Evolutionary conservation across 2,113 vertebrate genomes (phyloP).

Genomic region (Nymphicus hollandicus): DNA sequence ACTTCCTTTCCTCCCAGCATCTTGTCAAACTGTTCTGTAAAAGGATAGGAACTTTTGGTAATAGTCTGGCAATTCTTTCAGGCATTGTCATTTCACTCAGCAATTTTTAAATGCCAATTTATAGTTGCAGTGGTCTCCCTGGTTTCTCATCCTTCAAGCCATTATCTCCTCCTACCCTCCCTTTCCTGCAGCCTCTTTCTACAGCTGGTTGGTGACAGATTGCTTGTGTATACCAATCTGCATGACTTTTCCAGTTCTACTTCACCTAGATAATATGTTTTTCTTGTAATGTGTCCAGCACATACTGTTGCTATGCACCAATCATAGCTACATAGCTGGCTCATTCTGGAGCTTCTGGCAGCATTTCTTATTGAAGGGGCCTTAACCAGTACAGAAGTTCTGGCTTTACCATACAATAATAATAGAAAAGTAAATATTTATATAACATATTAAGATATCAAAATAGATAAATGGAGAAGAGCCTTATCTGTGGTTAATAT

Average conservation of each 20-base stretch:
- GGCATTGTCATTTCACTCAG: not conserved
- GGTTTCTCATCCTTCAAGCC: not conserved
- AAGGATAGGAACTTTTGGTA: not conserved
- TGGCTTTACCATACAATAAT: not conserved
- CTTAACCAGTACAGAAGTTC: not conserved
- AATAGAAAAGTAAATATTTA: not conserved
- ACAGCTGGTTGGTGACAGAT: not conserved
- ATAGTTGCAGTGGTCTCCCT: not conserved
- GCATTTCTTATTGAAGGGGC: not conserved
- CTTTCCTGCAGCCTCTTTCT: not conserved
- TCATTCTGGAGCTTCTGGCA: not conserved
- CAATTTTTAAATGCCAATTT: not conserved
- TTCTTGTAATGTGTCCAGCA: not conserved
- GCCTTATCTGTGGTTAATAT: not conserved
- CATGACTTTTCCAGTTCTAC: not conserved
- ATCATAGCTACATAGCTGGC: no score
- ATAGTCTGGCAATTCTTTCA: not conserved
- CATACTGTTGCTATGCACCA: not conserved
- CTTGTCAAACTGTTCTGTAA: not conserved
- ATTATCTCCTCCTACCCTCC: not conserved
- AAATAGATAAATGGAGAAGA: not conserved
- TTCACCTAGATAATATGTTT: not conserved
- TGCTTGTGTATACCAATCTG: not conserved
- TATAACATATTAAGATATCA: not conserved
- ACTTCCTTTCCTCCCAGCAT: not conserved